Evolutionary conservation across 1,140 invertebrate genomes (phyloP).

Genomic region (Latrodectus geometricus): DNA sequence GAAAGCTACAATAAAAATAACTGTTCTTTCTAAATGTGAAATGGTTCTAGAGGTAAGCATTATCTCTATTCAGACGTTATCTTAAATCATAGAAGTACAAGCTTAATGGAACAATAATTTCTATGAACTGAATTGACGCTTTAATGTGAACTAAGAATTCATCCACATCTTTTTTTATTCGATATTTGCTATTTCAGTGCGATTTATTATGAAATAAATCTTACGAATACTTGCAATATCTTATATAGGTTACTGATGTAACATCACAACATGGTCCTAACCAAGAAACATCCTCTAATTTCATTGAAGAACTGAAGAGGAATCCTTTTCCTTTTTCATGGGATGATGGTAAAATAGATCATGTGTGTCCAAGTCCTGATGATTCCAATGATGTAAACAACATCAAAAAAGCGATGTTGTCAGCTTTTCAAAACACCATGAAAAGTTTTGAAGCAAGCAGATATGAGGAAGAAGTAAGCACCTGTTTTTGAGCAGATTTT

Average conservation of each 20-base stretch:
- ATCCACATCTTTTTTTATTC: background rate
- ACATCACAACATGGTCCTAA: slow-evolving; percentile 18
- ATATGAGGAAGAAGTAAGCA: slow-evolving; percentile 76
- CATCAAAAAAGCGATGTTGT: slow-evolving; percentile 86
- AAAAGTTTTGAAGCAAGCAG: slow-evolving; percentile 83
- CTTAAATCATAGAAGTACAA: background rate
- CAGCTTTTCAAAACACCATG: slow-evolving; percentile 91
- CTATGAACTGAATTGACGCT: background rate
- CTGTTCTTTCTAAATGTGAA: slow-evolving; percentile 48
- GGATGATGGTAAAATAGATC: slow-evolving; percentile 71
- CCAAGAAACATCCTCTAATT: slow-evolving; percentile 2
- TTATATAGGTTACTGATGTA: slow-evolving; percentile 31
- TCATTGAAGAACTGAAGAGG: slow-evolving; percentile 35
- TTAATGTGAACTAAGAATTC: background rate
- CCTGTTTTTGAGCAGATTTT: background rate
- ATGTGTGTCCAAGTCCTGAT: slow-evolving; percentile 67
- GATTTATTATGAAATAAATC: too few species aligned
- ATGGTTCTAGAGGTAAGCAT: slow-evolving; percentile 43
- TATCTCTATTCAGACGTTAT: background rate
- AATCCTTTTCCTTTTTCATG: slow-evolving; percentile 74
- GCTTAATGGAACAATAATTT: background rate
- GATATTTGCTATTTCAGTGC: background rate
- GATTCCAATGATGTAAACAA: slow-evolving; percentile 82
- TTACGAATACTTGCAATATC: too few species aligned
- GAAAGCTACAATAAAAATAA: slow-evolving; percentile 33